Conservation (phyloP, 2,888 invertebrate genomes). For the Caradrina kadenii region DNA sequence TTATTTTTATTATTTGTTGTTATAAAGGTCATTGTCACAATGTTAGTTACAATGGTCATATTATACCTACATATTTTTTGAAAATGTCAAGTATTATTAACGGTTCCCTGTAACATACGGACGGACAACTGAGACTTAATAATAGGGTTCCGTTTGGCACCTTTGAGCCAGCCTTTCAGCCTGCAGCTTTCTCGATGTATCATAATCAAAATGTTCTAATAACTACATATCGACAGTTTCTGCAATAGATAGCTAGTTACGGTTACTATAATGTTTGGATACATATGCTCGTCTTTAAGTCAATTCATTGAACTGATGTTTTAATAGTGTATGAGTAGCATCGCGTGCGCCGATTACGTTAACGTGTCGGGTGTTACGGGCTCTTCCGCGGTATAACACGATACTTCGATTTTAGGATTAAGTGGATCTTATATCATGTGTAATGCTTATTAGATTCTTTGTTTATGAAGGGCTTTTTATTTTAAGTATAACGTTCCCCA, state of each 20-base stretch:
- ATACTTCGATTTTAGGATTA: constrained; percentile 52
- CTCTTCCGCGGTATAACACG: constrained; percentile 62
- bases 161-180: no score
- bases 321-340: constrained; percentile 36
- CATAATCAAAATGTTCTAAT: constrained; percentile 51
- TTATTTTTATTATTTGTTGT: no score
- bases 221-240: constrained; percentile 41
- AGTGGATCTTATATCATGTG: constrained; percentile 43
- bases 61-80: no score
- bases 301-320: constrained; percentile 64
- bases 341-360: constrained; percentile 65
- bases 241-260: constrained; percentile 34
- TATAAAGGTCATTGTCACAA: no score
- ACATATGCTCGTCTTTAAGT: constrained; percentile 44
- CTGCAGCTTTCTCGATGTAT: background rate
- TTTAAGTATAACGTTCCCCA: background rate
- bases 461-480: constrained; percentile 38
- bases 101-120: no score
- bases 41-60: no score
- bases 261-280: constrained; percentile 41
- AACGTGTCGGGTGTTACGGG: constrained; percentile 48
- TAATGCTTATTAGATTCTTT: constrained; percentile 44
- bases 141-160: no score
- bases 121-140: no score
- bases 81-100: no score